Evolutionary conservation across 2,888 invertebrate genomes (phyloP).

Genomic region (Acrocyrtus sp.): DNA sequence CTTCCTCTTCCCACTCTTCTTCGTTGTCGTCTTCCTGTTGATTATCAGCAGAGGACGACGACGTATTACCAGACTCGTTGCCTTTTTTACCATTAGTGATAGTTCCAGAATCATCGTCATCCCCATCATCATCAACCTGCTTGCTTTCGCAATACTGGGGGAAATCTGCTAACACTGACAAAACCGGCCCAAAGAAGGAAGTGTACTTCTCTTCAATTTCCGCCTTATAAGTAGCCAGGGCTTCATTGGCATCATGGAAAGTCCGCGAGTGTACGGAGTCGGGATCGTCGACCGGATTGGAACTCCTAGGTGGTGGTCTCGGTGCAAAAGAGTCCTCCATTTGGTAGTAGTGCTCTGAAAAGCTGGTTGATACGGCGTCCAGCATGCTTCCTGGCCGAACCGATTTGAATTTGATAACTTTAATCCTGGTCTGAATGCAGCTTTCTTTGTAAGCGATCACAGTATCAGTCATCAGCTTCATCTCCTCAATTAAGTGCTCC

Average conservation of each 20-base stretch:
- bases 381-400: slow-evolving; percentile 17
- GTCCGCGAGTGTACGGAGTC: neutral
- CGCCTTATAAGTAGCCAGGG: slow-evolving; percentile 12
- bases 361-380: slow-evolving; percentile 13
- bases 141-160: no score
- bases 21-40: no score
- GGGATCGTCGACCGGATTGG: no score
- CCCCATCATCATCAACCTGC: no score
- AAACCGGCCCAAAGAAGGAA: slow-evolving; percentile 17
- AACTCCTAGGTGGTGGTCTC: no score
- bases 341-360: slow-evolving; percentile 2
- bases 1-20: no score
- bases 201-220: slow-evolving; percentile 19
- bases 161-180: no score
- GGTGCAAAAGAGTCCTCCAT: slow-evolving; percentile 22
- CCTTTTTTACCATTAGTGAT: no score
- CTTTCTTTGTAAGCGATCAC: slow-evolving; percentile 20
- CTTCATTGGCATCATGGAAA: slow-evolving; percentile 30
- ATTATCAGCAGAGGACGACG: no score
- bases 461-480: slow-evolving; percentile 19
- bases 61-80: no score
- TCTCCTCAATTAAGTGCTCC: slow-evolving; percentile 19
- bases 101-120: no score
- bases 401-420: slow-evolving; percentile 8
- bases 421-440: slow-evolving; percentile 25